Percentiles rank a stretch among this genome's conserved stretches.
These are phyloP conservation scores for Uloborus plumipes DNA, from an alignment of 2,888 invertebrate genomes.

Conservation along the genomic window DNA sequence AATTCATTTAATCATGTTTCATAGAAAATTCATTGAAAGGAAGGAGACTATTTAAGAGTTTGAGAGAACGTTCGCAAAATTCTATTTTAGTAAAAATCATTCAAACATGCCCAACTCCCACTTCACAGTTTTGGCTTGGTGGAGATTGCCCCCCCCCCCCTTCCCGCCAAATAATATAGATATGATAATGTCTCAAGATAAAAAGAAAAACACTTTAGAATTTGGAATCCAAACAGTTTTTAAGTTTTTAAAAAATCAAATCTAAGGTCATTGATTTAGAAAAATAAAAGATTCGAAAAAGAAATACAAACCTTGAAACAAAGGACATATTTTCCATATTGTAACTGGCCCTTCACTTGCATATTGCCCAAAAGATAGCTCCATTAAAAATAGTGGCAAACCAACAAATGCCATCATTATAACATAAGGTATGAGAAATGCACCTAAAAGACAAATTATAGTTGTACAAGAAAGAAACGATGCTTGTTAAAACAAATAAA, in stretches of 20 bases:
- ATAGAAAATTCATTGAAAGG: no score
- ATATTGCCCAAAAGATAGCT: slow-evolving; percentile 74
- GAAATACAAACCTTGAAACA: slow-evolving; percentile 72
- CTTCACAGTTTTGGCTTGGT: no score
- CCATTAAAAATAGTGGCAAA: slow-evolving; percentile 73
- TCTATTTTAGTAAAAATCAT: no score
- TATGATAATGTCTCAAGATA: no score
- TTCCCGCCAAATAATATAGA: no score
- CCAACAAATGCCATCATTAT: slow-evolving; percentile 73
- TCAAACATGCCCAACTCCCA: no score
- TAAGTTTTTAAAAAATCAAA: no score
- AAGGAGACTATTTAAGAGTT: no score
- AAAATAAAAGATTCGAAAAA: background rate
- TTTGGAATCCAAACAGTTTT: background rate
- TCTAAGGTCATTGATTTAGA: no score
- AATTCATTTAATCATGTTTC: no score
- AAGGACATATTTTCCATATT: slow-evolving; percentile 74
- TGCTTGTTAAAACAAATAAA: no score
- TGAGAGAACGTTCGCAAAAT: no score
- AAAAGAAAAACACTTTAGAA: background rate
- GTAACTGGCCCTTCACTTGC: slow-evolving; percentile 73
- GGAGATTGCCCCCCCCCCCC: background rate
- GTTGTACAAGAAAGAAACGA: background rate
- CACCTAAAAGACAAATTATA: slow-evolving; percentile 69
- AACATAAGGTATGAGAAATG: slow-evolving; percentile 74